Evolutionary conservation across 1,140 invertebrate species (phyloP).

Genomic region (Neodiprion pinetum): DNA sequence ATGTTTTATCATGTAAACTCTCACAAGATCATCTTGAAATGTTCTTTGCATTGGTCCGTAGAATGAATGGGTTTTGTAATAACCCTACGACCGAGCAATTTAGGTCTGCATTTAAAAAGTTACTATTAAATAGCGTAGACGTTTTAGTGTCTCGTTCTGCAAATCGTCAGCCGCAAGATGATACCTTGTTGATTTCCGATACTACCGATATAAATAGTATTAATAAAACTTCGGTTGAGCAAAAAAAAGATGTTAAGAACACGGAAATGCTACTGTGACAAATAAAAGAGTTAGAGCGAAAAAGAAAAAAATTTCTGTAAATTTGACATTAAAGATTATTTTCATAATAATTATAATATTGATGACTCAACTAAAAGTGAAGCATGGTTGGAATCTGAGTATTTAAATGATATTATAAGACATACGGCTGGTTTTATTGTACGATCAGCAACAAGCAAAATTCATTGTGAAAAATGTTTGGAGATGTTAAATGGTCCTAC

Average conservation of each 20-base stretch:
- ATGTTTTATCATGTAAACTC: no score
- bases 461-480: conserved; percentile 25
- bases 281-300: background rate
- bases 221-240: background rate
- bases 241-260: conserved; percentile 6
- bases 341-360: background rate
- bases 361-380: conserved; percentile 13
- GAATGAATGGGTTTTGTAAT: conserved; percentile 27
- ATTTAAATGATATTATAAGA: conserved; percentile 19
- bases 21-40: no score
- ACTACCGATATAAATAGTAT: background rate
- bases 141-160: conserved; percentile 12
- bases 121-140: conserved; percentile 19
- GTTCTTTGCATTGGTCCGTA: conserved; percentile 8
- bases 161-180: conserved; percentile 20
- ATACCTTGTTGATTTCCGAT: conserved; percentile 12
- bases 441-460: conserved; percentile 13
- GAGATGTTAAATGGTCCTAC: conserved; percentile 7
- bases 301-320: conserved; percentile 5
- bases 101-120: conserved; percentile 22
- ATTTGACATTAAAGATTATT: conserved; percentile 13
- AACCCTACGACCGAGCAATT: conserved; percentile 24
- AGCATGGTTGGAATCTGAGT: conserved; percentile 11
- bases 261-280: background rate
- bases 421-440: conserved; percentile 19